Evolutionary conservation across 2,888 invertebrate genomes (phyloP).

Genomic region (Agelastica alni): DNA sequence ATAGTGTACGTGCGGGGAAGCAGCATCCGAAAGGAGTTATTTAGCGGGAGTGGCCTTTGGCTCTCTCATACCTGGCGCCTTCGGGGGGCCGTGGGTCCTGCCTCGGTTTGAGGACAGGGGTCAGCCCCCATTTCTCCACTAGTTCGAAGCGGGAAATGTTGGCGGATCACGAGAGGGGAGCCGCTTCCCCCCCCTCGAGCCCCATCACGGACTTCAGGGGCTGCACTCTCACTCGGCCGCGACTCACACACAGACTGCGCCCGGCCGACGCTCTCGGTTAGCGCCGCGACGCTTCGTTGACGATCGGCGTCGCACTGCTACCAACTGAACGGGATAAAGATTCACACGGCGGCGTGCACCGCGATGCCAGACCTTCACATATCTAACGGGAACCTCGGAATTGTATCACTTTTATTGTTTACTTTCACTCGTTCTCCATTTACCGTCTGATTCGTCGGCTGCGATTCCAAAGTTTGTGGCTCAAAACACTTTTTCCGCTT

Average conservation of each 20-base stretch:
- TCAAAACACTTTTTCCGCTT: too few species aligned
- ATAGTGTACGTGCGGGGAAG: constrained; percentile 31
- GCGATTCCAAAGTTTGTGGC: background rate
- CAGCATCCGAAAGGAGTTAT: constrained; percentile 44
- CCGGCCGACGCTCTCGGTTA: constrained; percentile 47
- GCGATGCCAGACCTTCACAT: constrained; percentile 20
- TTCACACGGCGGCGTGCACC: constrained; percentile 15
- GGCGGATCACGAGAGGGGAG: constrained; percentile 71
- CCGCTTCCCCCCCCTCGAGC: constrained; percentile 64
- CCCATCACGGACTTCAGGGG: constrained; percentile 62
- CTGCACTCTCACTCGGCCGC: constrained; percentile 56
- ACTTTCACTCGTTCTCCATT: constrained; percentile 13
- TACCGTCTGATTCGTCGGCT: background rate
- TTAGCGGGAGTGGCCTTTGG: constrained; percentile 43
- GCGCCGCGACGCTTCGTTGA: constrained; percentile 26
- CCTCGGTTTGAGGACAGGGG: constrained; percentile 96
- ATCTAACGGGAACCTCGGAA: background rate
- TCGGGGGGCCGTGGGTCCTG: constrained; percentile 87
- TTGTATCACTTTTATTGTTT: constrained; percentile 3
- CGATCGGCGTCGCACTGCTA: constrained; percentile 50
- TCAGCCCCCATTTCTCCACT: constrained; percentile 97
- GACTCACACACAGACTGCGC: constrained; percentile 56
- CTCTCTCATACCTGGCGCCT: constrained; percentile 71
- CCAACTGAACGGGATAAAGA: constrained; percentile 42
- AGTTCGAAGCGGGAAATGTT: constrained; percentile 98